These are phyloP conservation scores for Dendroctonus valens DNA, from an alignment of 1,140 invertebrate species.

Conservation along the genomic window DNA sequence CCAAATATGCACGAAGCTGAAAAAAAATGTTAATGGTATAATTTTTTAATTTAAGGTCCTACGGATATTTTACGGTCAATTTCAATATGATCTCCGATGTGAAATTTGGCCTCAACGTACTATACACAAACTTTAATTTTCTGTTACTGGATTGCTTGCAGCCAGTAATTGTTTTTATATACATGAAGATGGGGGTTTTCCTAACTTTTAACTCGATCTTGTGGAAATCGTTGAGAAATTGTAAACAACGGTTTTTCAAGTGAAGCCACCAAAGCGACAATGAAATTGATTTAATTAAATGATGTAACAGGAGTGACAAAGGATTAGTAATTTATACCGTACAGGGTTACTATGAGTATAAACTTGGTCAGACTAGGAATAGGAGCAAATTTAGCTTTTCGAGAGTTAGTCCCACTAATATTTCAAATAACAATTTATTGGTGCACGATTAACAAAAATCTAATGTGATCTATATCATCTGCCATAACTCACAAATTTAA, in stretches of 20 bases:
- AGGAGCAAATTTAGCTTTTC: not conserved
- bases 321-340: not conserved
- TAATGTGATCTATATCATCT: not conserved
- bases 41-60: not conserved
- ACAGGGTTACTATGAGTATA: no score
- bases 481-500: not conserved
- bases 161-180: not conserved
- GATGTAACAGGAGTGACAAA: not conserved
- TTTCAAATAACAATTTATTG: not conserved
- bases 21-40: not conserved
- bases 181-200: not conserved
- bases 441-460: not conserved
- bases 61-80: no score
- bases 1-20: not conserved
- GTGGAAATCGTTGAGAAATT: not conserved
- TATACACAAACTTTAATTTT: not conserved
- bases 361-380: no score
- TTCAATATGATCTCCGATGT: not conserved
- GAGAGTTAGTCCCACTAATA: not conserved
- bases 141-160: not conserved
- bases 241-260: not conserved
- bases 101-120: not conserved
- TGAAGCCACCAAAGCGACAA: not conserved
- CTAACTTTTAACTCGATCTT: not conserved
- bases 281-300: not conserved